A percentile compares a stretch with the other conserved stretches of the same genome.
phyloP scores from a whole-genome alignment of 2,797 vertebrate genomes.

The Arctocebus calabarensis region DNA sequence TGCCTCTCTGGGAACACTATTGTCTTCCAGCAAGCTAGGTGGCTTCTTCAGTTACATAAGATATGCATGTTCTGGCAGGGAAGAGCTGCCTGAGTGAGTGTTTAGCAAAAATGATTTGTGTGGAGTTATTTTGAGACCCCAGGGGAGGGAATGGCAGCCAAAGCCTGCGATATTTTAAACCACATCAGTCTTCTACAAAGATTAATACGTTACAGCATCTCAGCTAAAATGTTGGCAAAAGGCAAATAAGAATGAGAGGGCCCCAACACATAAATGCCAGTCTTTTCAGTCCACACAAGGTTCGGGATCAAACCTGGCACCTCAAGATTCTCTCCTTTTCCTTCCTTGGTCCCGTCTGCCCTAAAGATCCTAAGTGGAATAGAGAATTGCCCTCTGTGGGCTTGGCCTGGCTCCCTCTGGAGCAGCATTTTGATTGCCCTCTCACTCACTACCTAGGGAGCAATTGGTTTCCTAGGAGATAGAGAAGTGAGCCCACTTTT shows the following conservation, averaged over 20 bases:
- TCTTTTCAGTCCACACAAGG: constrained; percentile 20
- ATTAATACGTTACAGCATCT: constrained; percentile 83
- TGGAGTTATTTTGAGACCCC: constrained; percentile 81
- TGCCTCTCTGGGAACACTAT: constrained; percentile 36
- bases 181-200: constrained; percentile 79
- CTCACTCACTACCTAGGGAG: background rate
- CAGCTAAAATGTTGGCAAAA: constrained; percentile 56
- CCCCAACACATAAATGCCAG: background rate
- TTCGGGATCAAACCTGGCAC: background rate
- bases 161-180: constrained; percentile 83
- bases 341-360: background rate
- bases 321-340: background rate
- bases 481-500: background rate
- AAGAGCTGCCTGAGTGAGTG: constrained; percentile 67
- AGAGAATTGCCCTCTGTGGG: background rate
- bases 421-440: background rate
- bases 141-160: constrained; percentile 77
- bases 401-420: background rate
- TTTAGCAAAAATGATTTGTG: constrained; percentile 81
- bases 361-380: background rate
- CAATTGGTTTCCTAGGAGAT: background rate
- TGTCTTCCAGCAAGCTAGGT: constrained; percentile 56
- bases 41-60: constrained; percentile 70
- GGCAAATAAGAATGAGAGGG: constrained; percentile 49
- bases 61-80: constrained; percentile 54